Conservation (phyloP, 1,140 invertebrate species). For the Eriosoma lanigerum region DNA sequence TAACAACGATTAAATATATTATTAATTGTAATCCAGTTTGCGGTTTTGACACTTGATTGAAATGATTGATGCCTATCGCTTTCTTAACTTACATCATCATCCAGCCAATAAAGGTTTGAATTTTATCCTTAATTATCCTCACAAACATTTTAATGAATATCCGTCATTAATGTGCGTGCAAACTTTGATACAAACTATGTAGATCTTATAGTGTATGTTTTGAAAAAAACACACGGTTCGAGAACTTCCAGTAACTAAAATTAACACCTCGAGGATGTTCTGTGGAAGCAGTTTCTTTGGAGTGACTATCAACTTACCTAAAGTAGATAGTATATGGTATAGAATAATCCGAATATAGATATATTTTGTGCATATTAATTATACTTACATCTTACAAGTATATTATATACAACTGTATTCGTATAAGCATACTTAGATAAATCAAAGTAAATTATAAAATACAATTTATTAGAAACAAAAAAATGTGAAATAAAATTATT, state of each 20-base stretch:
- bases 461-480: too few relatives aligned
- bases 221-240: neutral
- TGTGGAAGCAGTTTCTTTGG: neutral
- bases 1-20: neutral
- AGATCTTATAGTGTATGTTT: neutral
- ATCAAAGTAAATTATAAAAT: too few relatives aligned
- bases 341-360: too few relatives aligned
- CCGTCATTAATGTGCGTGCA: neutral
- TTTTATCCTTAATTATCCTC: neutral
- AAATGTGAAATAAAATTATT: too few relatives aligned
- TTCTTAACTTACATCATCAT: too few relatives aligned
- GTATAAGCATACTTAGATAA: too few relatives aligned
- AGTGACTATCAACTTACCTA: neutral
- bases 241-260: neutral
- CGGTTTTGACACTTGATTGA: constrained; percentile 6
- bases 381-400: too few relatives aligned
- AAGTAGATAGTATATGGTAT: too few relatives aligned
- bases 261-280: neutral
- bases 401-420: too few relatives aligned
- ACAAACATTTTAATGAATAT: neutral
- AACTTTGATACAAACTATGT: constrained; percentile 1
- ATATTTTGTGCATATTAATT: too few relatives aligned
- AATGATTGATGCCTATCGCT: neutral
- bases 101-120: neutral
- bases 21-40: neutral